Conservation (phyloP, 2,797 vertebrate genomes). For the Falco peregrinus region DNA sequence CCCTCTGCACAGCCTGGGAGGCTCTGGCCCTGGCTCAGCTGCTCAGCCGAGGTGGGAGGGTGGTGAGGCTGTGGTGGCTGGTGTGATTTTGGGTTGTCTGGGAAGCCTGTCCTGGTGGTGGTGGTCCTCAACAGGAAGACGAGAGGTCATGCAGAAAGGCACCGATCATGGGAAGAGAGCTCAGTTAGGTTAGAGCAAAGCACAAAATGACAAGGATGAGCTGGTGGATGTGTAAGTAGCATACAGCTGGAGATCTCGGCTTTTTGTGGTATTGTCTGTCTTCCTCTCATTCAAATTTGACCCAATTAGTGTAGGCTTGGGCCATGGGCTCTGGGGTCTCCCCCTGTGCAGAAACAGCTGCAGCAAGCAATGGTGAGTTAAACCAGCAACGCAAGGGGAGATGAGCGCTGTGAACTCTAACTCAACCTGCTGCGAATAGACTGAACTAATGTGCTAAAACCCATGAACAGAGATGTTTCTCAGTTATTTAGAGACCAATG, state of each 20-base stretch:
- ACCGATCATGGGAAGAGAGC: not conserved
- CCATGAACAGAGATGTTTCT: not conserved
- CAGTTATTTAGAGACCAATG: not conserved
- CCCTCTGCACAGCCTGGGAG: fast-evolving
- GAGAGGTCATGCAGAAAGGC: not conserved
- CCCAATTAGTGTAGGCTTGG: not conserved
- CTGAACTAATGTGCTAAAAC: not conserved
- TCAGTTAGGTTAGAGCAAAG: not conserved
- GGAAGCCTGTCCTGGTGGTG: not conserved
- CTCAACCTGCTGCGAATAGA: not conserved
- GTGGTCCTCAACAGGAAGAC: not conserved
- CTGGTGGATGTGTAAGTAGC: not conserved
- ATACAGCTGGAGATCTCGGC: not conserved
- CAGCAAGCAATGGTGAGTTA: not conserved
- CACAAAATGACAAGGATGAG: not conserved
- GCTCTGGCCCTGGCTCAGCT: not conserved
- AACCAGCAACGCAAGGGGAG: fast-evolving
- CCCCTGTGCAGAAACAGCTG: not conserved
- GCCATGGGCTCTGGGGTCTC: not conserved
- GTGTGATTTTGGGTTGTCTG: fast-evolving
- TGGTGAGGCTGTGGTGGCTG: not conserved
- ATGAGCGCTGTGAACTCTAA: not conserved
- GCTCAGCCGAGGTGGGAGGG: not conserved
- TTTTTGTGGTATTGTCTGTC: not conserved
- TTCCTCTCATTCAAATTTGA: not conserved